Evolutionary conservation across 2,113 vertebrate species (phyloP), one percentile per base, ranked within the genome.

Genomic region (Labeo rohita): DNA sequence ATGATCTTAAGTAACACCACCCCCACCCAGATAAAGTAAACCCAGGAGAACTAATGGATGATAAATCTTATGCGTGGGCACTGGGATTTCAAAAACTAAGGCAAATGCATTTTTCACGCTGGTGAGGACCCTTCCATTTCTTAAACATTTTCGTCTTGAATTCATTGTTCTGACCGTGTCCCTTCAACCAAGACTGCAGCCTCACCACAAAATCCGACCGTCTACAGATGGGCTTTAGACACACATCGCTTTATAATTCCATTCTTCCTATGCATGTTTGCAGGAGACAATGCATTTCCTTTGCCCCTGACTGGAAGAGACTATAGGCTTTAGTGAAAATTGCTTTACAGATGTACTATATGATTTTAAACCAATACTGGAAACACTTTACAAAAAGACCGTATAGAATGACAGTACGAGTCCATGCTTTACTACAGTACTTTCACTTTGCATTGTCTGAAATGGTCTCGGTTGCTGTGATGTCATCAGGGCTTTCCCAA

Each of bases 221-320:
- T 84, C 82, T 59, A 80, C 84, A 84, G 72, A 87, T 72, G 82
- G 87, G 85, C 85, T 87, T 89, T 88, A 83, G 83, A 87, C 86
- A 80, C 56, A 72, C 79, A 88, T 28, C 50, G 75, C 43, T 36
- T 45, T 84, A 72, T 87, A 87, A 85, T 84, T 84, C 61, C 47
- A 86, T 86, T 87, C 76, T 83, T 85, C 77, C 84, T 50, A 85
- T 80, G 47, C 63, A 43, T 61, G 59, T 70, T 73, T 50, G 47
- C 43, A 18, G 75, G 80, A 86, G 73, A 85, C 49, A 83, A 84
- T 83, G 61, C 74, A 86, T 73, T 87, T 89, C 75, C 54, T 45
- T 84, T 70, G 73, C 63, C 54, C 34, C 21, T 10, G 10, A 59
- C 75, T 85, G 66, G 65, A 80, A 0, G 9, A 59, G 50, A 84